These are phyloP conservation scores for Campoletis sonorensis DNA, from an alignment of 1,140 invertebrate genomes.

Conservation along the genomic window DNA sequence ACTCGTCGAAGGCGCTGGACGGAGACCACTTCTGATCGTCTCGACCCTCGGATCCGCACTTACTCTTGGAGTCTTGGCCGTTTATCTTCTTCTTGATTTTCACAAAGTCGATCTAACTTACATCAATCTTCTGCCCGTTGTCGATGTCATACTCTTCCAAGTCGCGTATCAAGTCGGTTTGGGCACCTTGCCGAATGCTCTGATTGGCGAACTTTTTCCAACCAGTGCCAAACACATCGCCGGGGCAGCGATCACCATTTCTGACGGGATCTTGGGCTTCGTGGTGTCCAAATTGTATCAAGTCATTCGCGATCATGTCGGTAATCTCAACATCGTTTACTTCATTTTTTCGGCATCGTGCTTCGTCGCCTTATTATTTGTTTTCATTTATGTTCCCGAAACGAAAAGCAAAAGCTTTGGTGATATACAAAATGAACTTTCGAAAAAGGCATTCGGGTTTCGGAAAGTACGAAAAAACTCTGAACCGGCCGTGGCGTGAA, in stretches of 20 bases:
- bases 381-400: constrained; percentile 71
- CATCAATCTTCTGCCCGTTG: constrained; percentile 80
- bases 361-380: constrained; percentile 66
- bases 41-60: constrained; percentile 79
- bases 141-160: constrained; percentile 83
- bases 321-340: constrained; percentile 82
- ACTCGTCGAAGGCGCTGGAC: constrained; percentile 84
- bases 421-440: constrained; percentile 70
- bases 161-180: constrained; percentile 84
- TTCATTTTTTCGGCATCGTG: constrained; percentile 85
- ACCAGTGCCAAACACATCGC: constrained; percentile 84
- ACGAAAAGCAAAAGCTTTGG: constrained; percentile 75
- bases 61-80: constrained; percentile 78
- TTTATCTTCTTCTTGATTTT: constrained; percentile 79
- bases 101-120: constrained; percentile 57
- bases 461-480: constrained; percentile 12
- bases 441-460: constrained; percentile 35
- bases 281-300: constrained; percentile 87
- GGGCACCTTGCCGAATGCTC: constrained; percentile 85
- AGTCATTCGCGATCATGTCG: constrained; percentile 79
- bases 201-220: constrained; percentile 88
- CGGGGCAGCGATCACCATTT: constrained; percentile 79
- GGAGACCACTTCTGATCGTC: constrained; percentile 82
- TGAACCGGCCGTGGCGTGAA: constrained; percentile 18
- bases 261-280: constrained; percentile 87